These are phyloP conservation scores for Struthio camelus DNA, from an alignment of 2,113 vertebrate species.

Conservation along the genomic window DNA sequence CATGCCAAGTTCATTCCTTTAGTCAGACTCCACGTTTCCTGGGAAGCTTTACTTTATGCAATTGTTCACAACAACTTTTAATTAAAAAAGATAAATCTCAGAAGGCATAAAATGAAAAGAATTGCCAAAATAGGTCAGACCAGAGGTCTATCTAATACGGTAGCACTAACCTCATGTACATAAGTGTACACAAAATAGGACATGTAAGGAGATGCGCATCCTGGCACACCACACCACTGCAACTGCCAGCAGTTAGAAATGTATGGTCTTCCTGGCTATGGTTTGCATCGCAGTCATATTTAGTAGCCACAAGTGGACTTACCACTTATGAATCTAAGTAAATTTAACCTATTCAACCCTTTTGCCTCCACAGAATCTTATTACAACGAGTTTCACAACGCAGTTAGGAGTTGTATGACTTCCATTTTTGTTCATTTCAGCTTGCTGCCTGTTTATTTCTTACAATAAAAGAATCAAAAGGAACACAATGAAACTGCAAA, in stretches of 20 bases:
- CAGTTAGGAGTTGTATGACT: background rate
- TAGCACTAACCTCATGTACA: background rate
- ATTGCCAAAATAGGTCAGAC: background rate
- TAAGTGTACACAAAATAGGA: background rate
- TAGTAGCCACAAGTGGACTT: background rate
- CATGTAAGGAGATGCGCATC: background rate
- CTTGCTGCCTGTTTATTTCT: background rate
- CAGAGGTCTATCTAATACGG: background rate
- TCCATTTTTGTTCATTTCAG: background rate
- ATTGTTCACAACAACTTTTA: background rate
- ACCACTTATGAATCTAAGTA: background rate
- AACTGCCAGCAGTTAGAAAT: background rate
- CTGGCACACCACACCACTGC: background rate
- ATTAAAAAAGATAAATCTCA: slow-evolving; percentile 25
- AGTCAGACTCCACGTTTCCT: background rate
- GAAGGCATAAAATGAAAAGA: background rate
- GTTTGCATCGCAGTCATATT: background rate
- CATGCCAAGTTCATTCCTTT: background rate
- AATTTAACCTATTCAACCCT: background rate
- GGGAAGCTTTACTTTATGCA: background rate
- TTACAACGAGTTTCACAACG: background rate
- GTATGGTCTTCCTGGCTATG: background rate
- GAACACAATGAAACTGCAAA: background rate
- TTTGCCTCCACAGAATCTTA: background rate
- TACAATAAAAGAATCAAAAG: background rate